phyloP scores from a whole-genome alignment of 2,888 invertebrate species.

The Agrotis clavis region DNA sequence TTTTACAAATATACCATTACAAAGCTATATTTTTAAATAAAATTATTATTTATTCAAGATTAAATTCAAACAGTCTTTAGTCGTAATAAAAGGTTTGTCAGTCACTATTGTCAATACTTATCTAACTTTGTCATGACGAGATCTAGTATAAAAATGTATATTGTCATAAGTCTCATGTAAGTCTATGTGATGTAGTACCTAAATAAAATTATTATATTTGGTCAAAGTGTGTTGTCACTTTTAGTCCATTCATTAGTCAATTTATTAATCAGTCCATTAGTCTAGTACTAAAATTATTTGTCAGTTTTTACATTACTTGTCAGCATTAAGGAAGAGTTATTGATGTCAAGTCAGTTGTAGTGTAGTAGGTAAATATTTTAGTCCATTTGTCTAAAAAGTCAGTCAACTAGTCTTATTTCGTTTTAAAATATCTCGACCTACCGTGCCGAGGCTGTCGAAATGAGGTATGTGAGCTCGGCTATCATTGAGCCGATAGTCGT shows the following conservation, averaged over 20 bases:
- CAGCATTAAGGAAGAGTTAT: not conserved
- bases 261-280: not conserved
- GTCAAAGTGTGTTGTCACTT: conserved; percentile 29
- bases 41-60: conserved; percentile 17
- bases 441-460: no score
- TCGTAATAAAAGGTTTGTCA: conserved; percentile 41
- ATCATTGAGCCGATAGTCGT: no score
- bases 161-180: conserved; percentile 33
- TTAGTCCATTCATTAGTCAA: not conserved
- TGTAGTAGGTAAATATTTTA: not conserved
- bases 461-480: no score
- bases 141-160: conserved; percentile 49
- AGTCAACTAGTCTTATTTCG: not conserved
- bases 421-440: no score
- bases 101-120: conserved; percentile 43
- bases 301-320: not conserved
- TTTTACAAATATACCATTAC: conserved; percentile 24
- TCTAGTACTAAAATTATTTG: not conserved
- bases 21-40: conserved; percentile 15
- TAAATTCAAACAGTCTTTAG: conserved; percentile 55
- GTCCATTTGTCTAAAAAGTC: not conserved
- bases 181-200: conserved; percentile 34
- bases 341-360: no score
- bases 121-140: conserved; percentile 55
- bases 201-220: conserved; percentile 56